Conservation (phyloP, 1,140 invertebrate genomes). For the Lepidostoma basale region DNA sequence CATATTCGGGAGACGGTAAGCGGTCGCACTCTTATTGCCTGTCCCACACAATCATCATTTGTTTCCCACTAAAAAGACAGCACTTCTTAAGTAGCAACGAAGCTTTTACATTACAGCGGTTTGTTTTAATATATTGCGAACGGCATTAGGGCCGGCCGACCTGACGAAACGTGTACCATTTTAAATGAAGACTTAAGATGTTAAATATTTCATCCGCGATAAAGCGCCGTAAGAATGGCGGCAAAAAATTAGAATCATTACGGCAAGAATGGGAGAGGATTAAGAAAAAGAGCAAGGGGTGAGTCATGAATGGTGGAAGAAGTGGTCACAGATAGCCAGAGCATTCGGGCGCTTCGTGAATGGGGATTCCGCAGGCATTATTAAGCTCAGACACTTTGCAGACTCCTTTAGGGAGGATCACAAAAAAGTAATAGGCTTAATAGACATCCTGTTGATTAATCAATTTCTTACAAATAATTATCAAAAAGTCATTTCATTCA, state of each 20-base stretch:
- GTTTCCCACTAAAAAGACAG: slow-evolving; percentile 6
- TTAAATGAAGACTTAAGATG: slow-evolving; percentile 46
- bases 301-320: slow-evolving; percentile 41
- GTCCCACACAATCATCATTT: slow-evolving; percentile 13
- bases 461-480: no score
- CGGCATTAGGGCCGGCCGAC: slow-evolving; percentile 26
- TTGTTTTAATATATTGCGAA: slow-evolving; percentile 42
- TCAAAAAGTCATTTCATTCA: no score
- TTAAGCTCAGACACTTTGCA: neutral
- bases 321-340: slow-evolving; percentile 34
- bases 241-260: slow-evolving; percentile 46
- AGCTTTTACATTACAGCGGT: slow-evolving; percentile 18
- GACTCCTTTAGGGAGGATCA: neutral
- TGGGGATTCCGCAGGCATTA: slow-evolving; percentile 30
- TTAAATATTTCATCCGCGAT: slow-evolving; percentile 43
- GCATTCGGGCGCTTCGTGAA: slow-evolving; percentile 24
- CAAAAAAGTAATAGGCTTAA: no score
- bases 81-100: slow-evolving; percentile 23
- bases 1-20: neutral
- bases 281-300: slow-evolving; percentile 40
- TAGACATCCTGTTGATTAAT: no score
- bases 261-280: slow-evolving; percentile 45
- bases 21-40: neutral
- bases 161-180: slow-evolving; percentile 46
- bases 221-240: slow-evolving; percentile 34